These are phyloP conservation scores for Limosa lapponica DNA, from an alignment of 2,797 vertebrate genomes.

Conservation along the genomic window DNA sequence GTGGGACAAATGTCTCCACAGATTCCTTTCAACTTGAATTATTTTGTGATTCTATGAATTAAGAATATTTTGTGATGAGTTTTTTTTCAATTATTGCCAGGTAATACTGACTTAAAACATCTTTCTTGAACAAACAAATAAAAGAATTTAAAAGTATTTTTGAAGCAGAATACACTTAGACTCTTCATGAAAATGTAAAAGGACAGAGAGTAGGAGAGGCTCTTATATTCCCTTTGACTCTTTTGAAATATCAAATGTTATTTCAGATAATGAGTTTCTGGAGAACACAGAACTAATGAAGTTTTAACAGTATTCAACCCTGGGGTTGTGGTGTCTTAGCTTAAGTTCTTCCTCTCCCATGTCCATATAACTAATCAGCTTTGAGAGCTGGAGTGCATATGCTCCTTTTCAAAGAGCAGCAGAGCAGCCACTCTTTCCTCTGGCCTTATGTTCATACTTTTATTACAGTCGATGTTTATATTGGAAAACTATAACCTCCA, in stretches of 20 bases:
- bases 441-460: background rate
- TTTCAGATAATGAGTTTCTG: constrained; percentile 2
- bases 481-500: background rate
- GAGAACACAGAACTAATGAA: background rate
- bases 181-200: background rate
- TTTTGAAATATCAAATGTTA: background rate
- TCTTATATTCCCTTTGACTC: background rate
- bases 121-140: background rate
- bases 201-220: background rate
- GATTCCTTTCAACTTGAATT: background rate
- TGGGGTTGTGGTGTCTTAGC: background rate
- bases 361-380: background rate
- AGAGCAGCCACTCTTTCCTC: background rate
- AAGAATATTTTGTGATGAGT: background rate
- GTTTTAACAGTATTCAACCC: background rate
- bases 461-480: background rate
- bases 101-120: background rate
- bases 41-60: background rate
- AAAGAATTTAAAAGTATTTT: background rate
- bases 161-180: background rate
- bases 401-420: background rate
- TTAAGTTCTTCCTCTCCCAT: background rate
- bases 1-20: background rate
- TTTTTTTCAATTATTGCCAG: background rate
- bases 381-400: background rate